Evolutionary conservation across 2,888 invertebrate genomes (phyloP).

Genomic region (Tolmerus cingulatus): DNA sequence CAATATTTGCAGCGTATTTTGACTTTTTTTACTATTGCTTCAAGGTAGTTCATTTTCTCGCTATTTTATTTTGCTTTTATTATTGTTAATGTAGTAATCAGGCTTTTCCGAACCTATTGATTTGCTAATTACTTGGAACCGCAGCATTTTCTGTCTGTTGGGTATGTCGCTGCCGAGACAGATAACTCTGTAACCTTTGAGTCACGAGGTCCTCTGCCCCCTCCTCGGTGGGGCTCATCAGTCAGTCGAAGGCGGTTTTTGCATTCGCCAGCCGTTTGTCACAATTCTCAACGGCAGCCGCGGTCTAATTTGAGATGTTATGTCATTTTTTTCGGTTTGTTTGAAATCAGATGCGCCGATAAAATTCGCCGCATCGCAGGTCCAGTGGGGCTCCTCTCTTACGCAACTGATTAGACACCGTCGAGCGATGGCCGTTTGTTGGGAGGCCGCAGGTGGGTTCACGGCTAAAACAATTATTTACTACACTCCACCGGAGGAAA

Average conservation of each 20-base stretch:
- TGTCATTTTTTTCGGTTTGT: background rate
- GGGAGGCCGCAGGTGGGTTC: background rate
- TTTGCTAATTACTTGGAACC: background rate
- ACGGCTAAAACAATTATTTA: background rate
- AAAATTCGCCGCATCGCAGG: background rate
- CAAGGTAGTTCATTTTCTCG: background rate
- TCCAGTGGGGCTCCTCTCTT: background rate
- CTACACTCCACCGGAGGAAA: background rate
- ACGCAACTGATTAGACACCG: background rate
- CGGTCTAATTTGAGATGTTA: background rate
- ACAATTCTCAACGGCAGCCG: background rate
- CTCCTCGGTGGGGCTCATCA: background rate
- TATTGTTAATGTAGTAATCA: background rate
- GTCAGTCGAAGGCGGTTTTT: background rate
- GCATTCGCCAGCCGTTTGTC: background rate
- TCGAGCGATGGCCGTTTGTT: background rate
- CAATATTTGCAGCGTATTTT: background rate
- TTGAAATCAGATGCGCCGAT: background rate
- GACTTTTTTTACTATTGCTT: background rate
- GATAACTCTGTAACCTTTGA: background rate
- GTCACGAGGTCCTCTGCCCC: background rate
- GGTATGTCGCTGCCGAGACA: background rate
- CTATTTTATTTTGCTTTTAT: background rate
- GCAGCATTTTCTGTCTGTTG: background rate
- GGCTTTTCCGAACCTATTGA: background rate